phyloP scores from a whole-genome alignment of 2,113 vertebrate genomes.

The Tachysurus vachellii region DNA sequence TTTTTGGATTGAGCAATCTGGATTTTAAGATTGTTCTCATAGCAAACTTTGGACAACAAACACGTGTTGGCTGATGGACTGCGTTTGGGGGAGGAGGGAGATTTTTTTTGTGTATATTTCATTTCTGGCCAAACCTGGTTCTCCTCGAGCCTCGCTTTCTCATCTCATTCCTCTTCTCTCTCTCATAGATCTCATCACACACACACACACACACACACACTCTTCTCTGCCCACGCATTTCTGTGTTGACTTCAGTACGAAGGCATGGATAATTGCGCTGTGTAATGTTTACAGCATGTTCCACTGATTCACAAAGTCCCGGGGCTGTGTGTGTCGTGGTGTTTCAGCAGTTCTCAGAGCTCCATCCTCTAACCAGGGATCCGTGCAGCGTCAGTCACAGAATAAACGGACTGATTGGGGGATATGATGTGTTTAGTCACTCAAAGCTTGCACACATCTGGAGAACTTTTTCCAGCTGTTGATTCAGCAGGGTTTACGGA shows the following conservation, averaged over 20 bases:
- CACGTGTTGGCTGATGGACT: neutral
- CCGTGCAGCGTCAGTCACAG: conserved; percentile 50
- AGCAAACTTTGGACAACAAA: conserved; percentile 9
- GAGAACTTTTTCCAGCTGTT: conserved; percentile 26
- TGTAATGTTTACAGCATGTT: conserved; percentile 73
- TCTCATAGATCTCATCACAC: neutral
- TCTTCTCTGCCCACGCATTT: conserved; percentile 40
- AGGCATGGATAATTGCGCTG: conserved; percentile 66
- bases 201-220: neutral
- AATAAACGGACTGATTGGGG: conserved; percentile 47
- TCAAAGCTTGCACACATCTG: conserved; percentile 26
- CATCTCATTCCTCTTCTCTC: neutral
- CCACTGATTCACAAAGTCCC: conserved; percentile 73
- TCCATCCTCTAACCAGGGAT: conserved; percentile 35
- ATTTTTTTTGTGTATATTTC: neutral
- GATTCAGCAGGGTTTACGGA: conserved; percentile 36
- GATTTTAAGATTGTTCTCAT: conserved; percentile 7
- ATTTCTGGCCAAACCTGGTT: neutral
- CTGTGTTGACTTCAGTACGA: conserved; percentile 63
- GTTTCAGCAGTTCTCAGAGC: conserved; percentile 60
- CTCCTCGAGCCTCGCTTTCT: neutral
- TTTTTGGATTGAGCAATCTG: conserved; percentile 35
- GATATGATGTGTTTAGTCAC: conserved; percentile 22
- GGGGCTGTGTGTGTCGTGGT: conserved; percentile 71
- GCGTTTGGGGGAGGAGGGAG: neutral